Base-by-base conservation (phyloP, 2,888 invertebrate species). In the Osmoderma eremita region DNA sequence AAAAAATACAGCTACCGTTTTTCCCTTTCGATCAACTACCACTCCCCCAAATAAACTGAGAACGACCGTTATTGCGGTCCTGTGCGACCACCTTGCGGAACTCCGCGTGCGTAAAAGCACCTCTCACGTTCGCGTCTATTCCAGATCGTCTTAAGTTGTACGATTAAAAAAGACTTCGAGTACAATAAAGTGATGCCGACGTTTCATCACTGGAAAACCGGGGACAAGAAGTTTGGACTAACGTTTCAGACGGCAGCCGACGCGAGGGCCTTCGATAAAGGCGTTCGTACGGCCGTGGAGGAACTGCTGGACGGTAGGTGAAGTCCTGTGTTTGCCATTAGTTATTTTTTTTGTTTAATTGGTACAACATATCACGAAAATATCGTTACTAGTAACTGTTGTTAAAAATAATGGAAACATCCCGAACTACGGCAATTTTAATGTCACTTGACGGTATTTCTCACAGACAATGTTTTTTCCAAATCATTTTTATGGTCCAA, bases 141-240 rank as follows among this genome's bases (percentile, higher is more conserved):
- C 3, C 84, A 97, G 96, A 92, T 93, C 79, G 94, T 97, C 74
- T 87, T 97, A 74, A 94, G 94, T 84, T 97, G 97, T 87, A 92
- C 92, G 61, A 93, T 97, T 81, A 95, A 95, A 84, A 94, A 94
- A 82, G 97, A 97, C 84, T 94, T 97, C 83, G 93, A 95, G 82
- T 97, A 97, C 86, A 94, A 95, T 84, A 95, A 95, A 86, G 96
- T 97, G 78, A 97, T 97, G 93, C 97, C 98, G 36, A 97, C 97
- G 50, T 98, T 98, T 87, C 97, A 97, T 85, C 97, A 97, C 84
- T 98, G 97, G 97, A 91, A 92, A 80, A 95, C 95, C 17, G 97
- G 95, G 67, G 95, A 96, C 84, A 94, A 95, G 84, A 91, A 94
- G 74, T 97, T 95, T 85, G 98, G 97, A 56, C 87, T 98, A 75